Evolutionary conservation across 1,140 invertebrate genomes (phyloP).

Genomic region (Cydia pomonella): DNA sequence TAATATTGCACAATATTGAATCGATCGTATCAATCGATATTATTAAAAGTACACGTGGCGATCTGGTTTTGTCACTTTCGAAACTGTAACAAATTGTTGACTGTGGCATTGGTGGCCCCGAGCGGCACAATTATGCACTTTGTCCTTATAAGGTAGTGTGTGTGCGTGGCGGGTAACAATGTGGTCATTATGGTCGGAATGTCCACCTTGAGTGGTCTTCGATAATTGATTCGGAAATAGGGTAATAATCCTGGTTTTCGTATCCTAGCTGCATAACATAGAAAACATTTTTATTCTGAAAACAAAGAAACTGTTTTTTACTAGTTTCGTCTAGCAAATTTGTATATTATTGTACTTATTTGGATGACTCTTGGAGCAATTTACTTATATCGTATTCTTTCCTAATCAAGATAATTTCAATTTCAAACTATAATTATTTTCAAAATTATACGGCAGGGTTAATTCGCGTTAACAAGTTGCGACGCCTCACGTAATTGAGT

Average conservation of each 20-base stretch:
- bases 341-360: too few species aligned
- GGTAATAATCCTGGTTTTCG: background rate
- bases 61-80: conserved; percentile 45
- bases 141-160: conserved; percentile 39
- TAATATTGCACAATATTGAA: conserved; percentile 49
- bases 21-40: conserved; percentile 50
- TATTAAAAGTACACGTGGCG: conserved; percentile 33
- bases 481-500: conserved; percentile 9
- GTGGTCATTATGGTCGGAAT: conserved; percentile 33
- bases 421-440: background rate
- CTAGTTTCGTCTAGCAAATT: too few species aligned
- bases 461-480: conserved; percentile 15
- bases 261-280: background rate
- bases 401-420: background rate
- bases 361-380: too few species aligned
- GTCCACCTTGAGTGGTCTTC: conserved; percentile 22
- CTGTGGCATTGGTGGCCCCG: conserved; percentile 43
- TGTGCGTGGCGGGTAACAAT: conserved; percentile 3
- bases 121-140: conserved; percentile 42
- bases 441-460: background rate
- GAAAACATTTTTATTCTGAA: too few species aligned
- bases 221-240: conserved; percentile 17
- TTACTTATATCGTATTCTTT: too few species aligned
- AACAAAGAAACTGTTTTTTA: too few species aligned
- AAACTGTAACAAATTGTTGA: conserved; percentile 44